Evolutionary conservation across 2,113 vertebrate genomes (phyloP).

Genomic region (Equus przewalskii): DNA sequence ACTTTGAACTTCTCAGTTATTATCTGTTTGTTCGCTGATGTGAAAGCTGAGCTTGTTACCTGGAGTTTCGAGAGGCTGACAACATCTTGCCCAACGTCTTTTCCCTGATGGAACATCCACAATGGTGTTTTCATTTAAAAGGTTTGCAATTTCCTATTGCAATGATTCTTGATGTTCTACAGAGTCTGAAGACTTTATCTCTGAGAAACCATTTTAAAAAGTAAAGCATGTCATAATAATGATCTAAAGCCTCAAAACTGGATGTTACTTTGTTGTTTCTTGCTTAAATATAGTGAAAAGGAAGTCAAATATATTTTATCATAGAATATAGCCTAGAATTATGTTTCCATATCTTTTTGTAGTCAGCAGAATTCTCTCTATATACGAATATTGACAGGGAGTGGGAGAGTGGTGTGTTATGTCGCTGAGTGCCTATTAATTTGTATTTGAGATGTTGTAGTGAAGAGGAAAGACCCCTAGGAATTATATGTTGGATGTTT

Average conservation of each 20-base stretch:
- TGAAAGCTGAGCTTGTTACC: background rate
- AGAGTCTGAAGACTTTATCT: background rate
- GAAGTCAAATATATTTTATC: background rate
- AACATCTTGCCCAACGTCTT: background rate
- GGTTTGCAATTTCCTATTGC: background rate
- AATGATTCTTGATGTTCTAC: background rate
- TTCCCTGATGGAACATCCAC: background rate
- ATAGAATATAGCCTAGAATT: background rate
- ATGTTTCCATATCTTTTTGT: background rate
- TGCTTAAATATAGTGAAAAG: conserved; percentile 18
- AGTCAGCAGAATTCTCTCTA: background rate
- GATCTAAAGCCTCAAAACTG: background rate
- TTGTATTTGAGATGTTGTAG: background rate
- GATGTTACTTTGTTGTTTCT: background rate
- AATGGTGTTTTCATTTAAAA: conserved; percentile 32
- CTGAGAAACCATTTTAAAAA: conserved; percentile 45
- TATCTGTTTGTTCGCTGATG: conserved; percentile 30
- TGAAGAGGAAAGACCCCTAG: background rate
- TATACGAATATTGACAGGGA: background rate
- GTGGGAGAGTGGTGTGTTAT: background rate
- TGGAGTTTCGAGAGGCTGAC: background rate
- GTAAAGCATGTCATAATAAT: background rate
- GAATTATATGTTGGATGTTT: background rate
- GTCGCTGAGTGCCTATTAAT: background rate
- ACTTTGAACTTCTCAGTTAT: conserved; percentile 51